Conservation (phyloP, 2,888 invertebrate species). For the Rhyacophila evoluta region DNA sequence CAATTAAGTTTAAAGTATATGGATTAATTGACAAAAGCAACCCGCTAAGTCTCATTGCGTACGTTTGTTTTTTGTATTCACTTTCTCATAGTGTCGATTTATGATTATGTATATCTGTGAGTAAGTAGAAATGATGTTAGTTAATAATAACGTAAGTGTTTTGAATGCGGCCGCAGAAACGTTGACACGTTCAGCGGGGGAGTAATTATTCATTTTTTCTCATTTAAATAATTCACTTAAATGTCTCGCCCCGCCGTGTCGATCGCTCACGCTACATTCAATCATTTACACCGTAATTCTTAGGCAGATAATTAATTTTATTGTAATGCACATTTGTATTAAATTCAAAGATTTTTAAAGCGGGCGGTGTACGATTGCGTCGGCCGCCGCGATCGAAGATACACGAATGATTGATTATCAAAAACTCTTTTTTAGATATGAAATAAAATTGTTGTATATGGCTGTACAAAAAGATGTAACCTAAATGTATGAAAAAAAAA, state of each 20-base stretch:
- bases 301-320: slow-evolving; percentile 17
- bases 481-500: slow-evolving; percentile 53
- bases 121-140: slow-evolving; percentile 47
- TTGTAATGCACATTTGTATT: slow-evolving; percentile 42
- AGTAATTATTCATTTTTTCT: not conserved
- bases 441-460: slow-evolving; percentile 72
- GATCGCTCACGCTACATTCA: not conserved
- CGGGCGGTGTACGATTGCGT: not conserved
- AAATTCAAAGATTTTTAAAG: slow-evolving; percentile 15
- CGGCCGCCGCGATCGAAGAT: slow-evolving; percentile 11
- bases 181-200: not conserved
- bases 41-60: slow-evolving; percentile 25
- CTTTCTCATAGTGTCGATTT: slow-evolving; percentile 48
- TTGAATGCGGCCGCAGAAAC: slow-evolving; percentile 25
- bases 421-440: slow-evolving; percentile 48
- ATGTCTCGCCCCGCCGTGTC: not conserved
- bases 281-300: not conserved
- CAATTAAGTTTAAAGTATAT: slow-evolving; percentile 45
- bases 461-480: slow-evolving; percentile 67
- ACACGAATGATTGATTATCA: slow-evolving; percentile 30
- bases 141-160: slow-evolving; percentile 41
- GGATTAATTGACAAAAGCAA: not conserved
- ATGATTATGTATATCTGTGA: slow-evolving; percentile 45
- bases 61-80: slow-evolving; percentile 49
- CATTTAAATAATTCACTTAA: not conserved